Evolutionary conservation across 2,888 invertebrate genomes (phyloP), one percentile per base, ranked within the genome.

Genomic region (Brachypterus glaber): DNA sequence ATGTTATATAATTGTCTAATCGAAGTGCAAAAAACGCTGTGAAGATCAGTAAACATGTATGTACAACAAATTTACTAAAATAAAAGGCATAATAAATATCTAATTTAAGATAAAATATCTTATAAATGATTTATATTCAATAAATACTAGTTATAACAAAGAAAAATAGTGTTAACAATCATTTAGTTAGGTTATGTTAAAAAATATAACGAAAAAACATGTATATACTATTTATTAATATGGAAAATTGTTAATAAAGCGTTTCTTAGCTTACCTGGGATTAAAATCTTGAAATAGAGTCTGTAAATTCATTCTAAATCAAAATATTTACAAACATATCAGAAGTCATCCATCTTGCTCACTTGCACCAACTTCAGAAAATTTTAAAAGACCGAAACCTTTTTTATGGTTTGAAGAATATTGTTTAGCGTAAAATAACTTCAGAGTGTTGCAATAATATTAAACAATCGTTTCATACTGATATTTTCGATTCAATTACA

Each of bases 31-130:
- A 82, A 49, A 97, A 71, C 43, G 86, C 77, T 41, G 91, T 88
- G 67, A 98, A 97, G 51, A 88, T 72, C 62, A 95, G 76, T 53
- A 97, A 74, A 68, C 91, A 93, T 55, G 82, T 79, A 69, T 96
- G 93, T 33, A 98, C 93, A 53, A 97, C 78, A 67, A 96, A 96
- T 74, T 96, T 97, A 71, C 97, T 97, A 77, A 41, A 79, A 74
- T 55, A 57, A 57, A 56, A 58, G 53, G 49, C 44, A 32, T 39
- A 41, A 31, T 29, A 7, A n/a, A n/a, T n/a, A n/a, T n/a, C n/a
- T n/a, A n/a, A n/a, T n/a, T n/a, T n/a, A n/a, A n/a, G n/a, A n/a
- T n/a, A n/a, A n/a, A n/a, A n/a, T n/a, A n/a, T n/a, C n/a, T n/a
- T n/a, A n/a, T n/a, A n/a, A n/a, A n/a, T n/a, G n/a, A n/a, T n/a